Percentiles rank a stretch among this genome's conserved stretches.
These are phyloP conservation scores for Frieseomelitta varia DNA, from an alignment of 1,140 invertebrate species.

Conservation along the genomic window DNA sequence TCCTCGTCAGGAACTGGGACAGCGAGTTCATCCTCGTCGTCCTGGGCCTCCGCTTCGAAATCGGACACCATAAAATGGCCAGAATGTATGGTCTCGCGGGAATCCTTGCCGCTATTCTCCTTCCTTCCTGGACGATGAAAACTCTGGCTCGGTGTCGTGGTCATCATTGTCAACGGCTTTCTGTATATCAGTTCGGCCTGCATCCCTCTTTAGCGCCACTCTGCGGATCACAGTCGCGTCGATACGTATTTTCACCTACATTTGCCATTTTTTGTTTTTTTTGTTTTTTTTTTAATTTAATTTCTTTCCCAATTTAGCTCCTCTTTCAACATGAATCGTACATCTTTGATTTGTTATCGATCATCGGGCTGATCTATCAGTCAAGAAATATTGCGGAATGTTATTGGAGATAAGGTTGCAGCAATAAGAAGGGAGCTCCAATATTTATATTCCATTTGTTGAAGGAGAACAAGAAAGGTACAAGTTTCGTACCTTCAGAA, in stretches of 20 bases:
- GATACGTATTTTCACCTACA: constrained; percentile 5
- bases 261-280: not conserved
- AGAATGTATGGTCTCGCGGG: constrained; percentile 93
- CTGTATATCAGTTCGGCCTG: constrained; percentile 79
- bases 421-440: not conserved
- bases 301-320: not conserved
- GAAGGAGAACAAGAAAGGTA: not conserved
- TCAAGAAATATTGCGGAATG: not conserved
- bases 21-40: constrained; percentile 92
- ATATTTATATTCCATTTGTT: not conserved
- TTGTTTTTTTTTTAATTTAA: not conserved
- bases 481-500: not conserved
- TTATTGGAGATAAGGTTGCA: not conserved
- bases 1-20: constrained; percentile 89
- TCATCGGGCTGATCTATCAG: not conserved
- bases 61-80: constrained; percentile 99
- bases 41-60: constrained; percentile 95
- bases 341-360: not conserved
- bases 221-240: constrained; percentile 34
- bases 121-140: constrained; percentile 51
- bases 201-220: constrained; percentile 63
- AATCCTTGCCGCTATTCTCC: constrained; percentile 62
- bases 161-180: constrained; percentile 63
- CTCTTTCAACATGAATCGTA: not conserved
- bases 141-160: constrained; percentile 39